phyloP scores from a whole-genome alignment of 2,797 vertebrate genomes.

The Cirrhinus mrigala region DNA sequence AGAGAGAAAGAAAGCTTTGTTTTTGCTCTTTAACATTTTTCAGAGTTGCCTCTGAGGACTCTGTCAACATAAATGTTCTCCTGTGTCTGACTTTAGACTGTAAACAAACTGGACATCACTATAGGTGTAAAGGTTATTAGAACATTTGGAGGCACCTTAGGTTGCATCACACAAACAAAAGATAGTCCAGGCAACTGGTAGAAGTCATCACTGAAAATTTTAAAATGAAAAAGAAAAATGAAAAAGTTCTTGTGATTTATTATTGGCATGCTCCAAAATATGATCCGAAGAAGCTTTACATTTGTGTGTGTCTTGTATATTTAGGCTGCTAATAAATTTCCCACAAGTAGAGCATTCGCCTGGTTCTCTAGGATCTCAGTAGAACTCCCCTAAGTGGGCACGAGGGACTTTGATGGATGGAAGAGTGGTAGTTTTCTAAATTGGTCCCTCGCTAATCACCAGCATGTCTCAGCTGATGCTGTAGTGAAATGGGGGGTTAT shows the following conservation, averaged over 20 bases:
- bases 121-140: conserved; percentile 3
- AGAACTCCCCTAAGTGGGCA: conserved; percentile 64
- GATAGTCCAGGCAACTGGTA: neutral
- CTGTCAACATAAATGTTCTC: conserved; percentile 24
- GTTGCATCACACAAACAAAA: conserved; percentile 11
- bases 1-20: neutral
- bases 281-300: neutral
- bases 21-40: conserved; percentile 5
- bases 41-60: neutral
- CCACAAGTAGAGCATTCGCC: conserved; percentile 57
- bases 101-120: conserved; percentile 44
- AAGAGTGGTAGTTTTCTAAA: conserved; percentile 65
- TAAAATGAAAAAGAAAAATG: neutral
- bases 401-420: conserved; percentile 64
- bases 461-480: conserved; percentile 59
- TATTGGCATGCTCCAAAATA: neutral
- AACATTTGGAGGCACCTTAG: conserved; percentile 5
- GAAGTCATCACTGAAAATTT: neutral
- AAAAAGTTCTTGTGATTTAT: neutral
- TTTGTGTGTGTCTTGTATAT: conserved; percentile 53
- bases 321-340: conserved; percentile 51
- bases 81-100: conserved; percentile 27
- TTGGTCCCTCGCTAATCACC: conserved; percentile 62
- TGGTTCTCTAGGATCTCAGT: conserved; percentile 57
- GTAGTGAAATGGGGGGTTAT: conserved; percentile 45